Evolutionary conservation across 2,888 invertebrate genomes (phyloP), one percentile per base, ranked within the genome.

Genomic region (Acronicta leporina): DNA sequence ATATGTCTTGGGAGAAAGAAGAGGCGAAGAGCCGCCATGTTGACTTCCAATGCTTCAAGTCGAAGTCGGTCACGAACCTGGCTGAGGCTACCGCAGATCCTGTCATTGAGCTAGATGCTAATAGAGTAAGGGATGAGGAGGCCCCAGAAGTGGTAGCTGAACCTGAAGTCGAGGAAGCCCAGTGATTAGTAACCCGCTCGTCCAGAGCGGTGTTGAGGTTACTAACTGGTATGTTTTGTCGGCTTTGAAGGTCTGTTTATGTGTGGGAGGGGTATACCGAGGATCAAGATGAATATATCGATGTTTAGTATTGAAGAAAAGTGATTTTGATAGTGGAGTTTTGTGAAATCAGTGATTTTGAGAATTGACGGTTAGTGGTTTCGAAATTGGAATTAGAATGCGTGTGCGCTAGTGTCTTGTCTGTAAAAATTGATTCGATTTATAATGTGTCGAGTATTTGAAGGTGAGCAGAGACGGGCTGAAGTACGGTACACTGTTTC

Each of bases 1-100:
- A 99, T 86, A 98, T 99, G 98, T 99, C 99, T 0, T 99, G 99
- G 99, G 99, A 99, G 88, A 99, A 99, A 83, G 99, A 99, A 85
- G 99, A 99, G 84, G 99, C 99, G 0, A 99, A 99, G 86, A 99
- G 98, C 84, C 96, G 99, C 0, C 99, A 99, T 87, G 99, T 99
- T 0, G 99, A 99, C 90, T 99, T 99, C 85, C 98, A 99, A 94
- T 99, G 99, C 87, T 99, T 99, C 56, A 99, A 99, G 91, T 99
- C 98, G 4, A 99, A 99, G 87, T 99, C 99, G 0, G 99, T 99
- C 30, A 99, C 99, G 10, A 99, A 99, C 92, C 94, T 99, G 67
- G 98, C 99, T 0, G 99, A 99, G 82, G 99, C 98, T 0, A 98
- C 98, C 0, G 98, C 98, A 0, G 99, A 99, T 90, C 98, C 98